Evolutionary conservation across 2,113 vertebrate species (phyloP).

Genomic region (Colistium nudipinnis): DNA sequence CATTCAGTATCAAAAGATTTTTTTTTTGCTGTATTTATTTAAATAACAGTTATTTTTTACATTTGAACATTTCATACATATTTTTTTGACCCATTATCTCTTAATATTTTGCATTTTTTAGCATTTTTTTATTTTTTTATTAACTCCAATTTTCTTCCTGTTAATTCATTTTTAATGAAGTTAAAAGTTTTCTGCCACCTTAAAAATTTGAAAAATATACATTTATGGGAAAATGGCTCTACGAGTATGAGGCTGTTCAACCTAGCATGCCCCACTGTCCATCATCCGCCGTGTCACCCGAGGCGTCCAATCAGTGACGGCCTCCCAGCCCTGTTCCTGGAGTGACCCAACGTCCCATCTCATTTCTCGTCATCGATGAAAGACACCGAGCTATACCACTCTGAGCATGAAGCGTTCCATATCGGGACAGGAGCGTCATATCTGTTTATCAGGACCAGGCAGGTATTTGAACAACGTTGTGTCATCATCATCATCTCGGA

Average conservation of each 20-base stretch:
- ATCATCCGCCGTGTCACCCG: slow-evolving; percentile 67
- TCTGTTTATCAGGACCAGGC: slow-evolving; percentile 43
- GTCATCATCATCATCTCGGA: not conserved
- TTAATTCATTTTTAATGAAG: no score
- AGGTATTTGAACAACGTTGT: slow-evolving; percentile 20
- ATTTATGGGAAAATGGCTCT: slow-evolving; percentile 50
- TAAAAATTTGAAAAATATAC: no score
- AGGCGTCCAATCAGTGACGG: slow-evolving; percentile 74
- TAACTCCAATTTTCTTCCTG: no score
- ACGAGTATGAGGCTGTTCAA: slow-evolving; percentile 52
- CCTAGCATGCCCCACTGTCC: slow-evolving; percentile 65
- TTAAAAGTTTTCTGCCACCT: no score
- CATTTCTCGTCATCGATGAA: slow-evolving; percentile 12
- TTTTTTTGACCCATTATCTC: not conserved
- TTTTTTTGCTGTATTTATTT: not conserved
- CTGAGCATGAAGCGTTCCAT: slow-evolving; percentile 32
- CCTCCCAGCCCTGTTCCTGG: slow-evolving; percentile 62
- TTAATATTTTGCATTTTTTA: no score
- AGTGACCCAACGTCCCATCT: slow-evolving; percentile 38
- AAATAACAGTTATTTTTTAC: not conserved
- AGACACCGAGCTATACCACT: not conserved
- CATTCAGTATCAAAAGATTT: no score
- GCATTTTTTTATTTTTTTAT: no score
- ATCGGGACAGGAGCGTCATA: slow-evolving; percentile 12
- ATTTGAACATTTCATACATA: not conserved